Conservation (phyloP, 2,888 invertebrate genomes). For the Drosophila pseudotalamancana region DNA sequence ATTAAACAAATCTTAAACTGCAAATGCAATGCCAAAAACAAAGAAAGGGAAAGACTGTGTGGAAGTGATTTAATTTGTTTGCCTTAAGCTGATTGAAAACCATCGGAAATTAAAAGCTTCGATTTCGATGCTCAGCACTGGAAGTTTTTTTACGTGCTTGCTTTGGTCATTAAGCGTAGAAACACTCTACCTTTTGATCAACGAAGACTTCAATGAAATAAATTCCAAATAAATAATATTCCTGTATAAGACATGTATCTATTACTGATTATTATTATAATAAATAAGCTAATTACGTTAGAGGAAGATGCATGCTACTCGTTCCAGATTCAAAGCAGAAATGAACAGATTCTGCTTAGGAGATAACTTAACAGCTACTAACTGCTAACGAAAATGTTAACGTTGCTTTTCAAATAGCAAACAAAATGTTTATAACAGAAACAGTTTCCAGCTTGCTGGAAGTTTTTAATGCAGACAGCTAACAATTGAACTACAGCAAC, state of each 20-base stretch:
- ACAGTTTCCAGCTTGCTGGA: neutral
- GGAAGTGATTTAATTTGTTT: neutral
- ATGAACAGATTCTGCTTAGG: neutral
- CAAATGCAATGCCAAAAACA: conserved; percentile 29
- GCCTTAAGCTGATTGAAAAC: conserved; percentile 3
- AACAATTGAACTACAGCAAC: neutral
- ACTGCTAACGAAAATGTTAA: neutral
- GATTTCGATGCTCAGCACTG: neutral
- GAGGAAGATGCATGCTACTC: too few species aligned
- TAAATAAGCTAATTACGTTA: too few species aligned
- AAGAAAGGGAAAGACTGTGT: conserved; percentile 10
- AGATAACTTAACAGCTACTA: neutral
- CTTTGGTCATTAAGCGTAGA: too few species aligned
- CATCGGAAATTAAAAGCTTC: conserved; percentile 7
- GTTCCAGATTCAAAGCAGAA: neutral
- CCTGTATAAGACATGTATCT: too few species aligned
- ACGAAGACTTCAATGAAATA: too few species aligned
- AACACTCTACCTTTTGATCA: too few species aligned
- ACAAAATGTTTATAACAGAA: conserved; percentile 2
- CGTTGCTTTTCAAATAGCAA: neutral
- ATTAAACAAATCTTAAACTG: conserved; percentile 37
- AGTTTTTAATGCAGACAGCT: conserved; percentile 12
- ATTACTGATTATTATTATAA: too few species aligned
- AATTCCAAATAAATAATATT: too few species aligned
- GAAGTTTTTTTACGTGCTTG: neutral